These are phyloP conservation scores for Bombycilla garrulus DNA, from an alignment of 2,113 vertebrate species.

Conservation along the genomic window DNA sequence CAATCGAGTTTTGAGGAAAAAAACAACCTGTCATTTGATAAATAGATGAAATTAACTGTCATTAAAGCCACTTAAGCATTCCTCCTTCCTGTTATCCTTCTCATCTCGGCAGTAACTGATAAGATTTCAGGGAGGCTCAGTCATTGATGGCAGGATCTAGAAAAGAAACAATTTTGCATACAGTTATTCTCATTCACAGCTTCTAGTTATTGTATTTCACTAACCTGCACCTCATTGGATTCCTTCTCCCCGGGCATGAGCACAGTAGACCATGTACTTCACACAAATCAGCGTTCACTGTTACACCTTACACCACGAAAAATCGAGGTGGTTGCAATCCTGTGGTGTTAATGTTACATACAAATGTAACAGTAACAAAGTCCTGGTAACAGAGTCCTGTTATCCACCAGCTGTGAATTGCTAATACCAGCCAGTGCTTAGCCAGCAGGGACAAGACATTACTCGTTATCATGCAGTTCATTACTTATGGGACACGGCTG, in stretches of 20 bases:
- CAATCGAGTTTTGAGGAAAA: neutral
- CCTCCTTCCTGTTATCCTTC: conserved; percentile 28
- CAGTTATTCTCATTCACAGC: conserved; percentile 7
- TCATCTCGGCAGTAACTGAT: conserved; percentile 34
- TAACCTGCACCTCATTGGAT: neutral
- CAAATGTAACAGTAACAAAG: neutral
- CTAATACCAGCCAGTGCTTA: neutral
- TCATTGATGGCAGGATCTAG: conserved; percentile 48
- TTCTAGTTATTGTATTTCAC: neutral
- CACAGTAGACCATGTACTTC: neutral
- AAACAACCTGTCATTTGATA: conserved; percentile 19
- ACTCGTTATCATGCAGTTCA: neutral
- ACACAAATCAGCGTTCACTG: neutral
- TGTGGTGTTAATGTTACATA: fast-evolving
- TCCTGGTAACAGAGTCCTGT: neutral
- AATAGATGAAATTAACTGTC: conserved; percentile 27
- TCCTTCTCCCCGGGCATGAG: neutral
- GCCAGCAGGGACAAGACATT: neutral
- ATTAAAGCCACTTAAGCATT: conserved; percentile 26
- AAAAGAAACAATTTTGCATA: conserved; percentile 50
- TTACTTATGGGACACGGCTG: neutral
- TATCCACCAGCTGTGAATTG: neutral
- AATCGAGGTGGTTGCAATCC: neutral
- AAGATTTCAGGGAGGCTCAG: conserved; percentile 44
- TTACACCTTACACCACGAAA: neutral